phyloP scores from a whole-genome alignment of 2,797 vertebrate genomes.

The Gymnocypris eckloni region DNA sequence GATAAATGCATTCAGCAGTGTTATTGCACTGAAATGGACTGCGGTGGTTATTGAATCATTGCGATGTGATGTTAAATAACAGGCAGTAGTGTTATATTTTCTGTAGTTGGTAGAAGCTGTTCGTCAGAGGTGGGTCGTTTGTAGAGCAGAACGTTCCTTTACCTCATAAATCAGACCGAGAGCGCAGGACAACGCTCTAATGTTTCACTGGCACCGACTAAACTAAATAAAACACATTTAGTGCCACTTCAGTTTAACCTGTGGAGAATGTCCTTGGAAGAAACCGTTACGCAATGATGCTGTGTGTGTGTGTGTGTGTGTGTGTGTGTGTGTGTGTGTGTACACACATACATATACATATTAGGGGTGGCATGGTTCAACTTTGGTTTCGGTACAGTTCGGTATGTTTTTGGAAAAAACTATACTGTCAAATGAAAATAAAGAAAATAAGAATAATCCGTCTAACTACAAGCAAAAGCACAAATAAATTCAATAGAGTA shows the following conservation, averaged over 20 bases:
- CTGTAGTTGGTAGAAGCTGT: constrained; percentile 69
- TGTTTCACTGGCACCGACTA: constrained; percentile 47
- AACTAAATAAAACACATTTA: constrained; percentile 69
- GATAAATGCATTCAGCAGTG: background rate
- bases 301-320: no score
- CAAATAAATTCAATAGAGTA: no score
- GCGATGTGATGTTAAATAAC: constrained; percentile 75
- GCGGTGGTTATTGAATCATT: constrained; percentile 72
- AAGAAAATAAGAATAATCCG: no score
- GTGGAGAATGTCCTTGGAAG: background rate
- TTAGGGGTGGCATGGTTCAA: no score
- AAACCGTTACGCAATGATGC: background rate
- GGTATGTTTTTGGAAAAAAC: no score
- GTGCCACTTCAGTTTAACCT: constrained; percentile 41
- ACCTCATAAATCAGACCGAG: constrained; percentile 73
- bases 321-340: no score
- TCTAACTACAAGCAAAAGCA: no score
- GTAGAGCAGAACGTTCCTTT: constrained; percentile 60
- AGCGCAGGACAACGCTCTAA: constrained; percentile 54
- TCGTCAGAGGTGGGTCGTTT: constrained; percentile 71
- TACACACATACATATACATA: no score
- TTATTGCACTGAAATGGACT: constrained; percentile 70
- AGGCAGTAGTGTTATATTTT: constrained; percentile 71
- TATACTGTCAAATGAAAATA: no score
- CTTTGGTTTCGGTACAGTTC: no score